Evolutionary conservation across 2,888 invertebrate species (phyloP).

Genomic region (Xestobium rufovillosum): DNA sequence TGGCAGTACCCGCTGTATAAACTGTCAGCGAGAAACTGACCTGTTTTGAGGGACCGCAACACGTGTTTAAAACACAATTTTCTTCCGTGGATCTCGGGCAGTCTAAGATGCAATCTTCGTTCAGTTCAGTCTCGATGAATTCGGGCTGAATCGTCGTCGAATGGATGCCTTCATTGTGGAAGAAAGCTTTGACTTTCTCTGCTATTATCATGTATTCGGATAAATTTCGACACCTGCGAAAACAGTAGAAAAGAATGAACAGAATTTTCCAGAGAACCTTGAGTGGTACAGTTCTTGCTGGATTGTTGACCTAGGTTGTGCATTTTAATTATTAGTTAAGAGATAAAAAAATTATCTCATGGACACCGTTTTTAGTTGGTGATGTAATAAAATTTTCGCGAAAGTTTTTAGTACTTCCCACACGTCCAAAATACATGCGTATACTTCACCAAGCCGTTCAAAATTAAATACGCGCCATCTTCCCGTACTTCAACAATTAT

Average conservation of each 20-base stretch:
- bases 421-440: too few relatives aligned
- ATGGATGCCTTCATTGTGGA: slow-evolving; percentile 97
- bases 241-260: too few relatives aligned
- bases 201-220: slow-evolving; percentile 97
- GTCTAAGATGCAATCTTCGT: slow-evolving; percentile 70
- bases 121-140: slow-evolving; percentile 61
- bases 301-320: neutral
- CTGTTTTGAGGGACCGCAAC: slow-evolving; percentile 78
- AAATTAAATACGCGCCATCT: too few relatives aligned
- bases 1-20: too few relatives aligned
- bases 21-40: too few relatives aligned
- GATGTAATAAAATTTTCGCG: too few relatives aligned
- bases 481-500: too few relatives aligned
- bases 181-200: slow-evolving; percentile 92
- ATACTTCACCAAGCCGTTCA: too few relatives aligned
- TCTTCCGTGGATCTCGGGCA: slow-evolving; percentile 73
- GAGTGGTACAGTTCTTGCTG: neutral
- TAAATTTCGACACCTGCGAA: slow-evolving; percentile 77
- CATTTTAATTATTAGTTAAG: too few relatives aligned
- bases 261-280: slow-evolving; percentile 4
- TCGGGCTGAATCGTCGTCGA: slow-evolving; percentile 98
- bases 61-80: slow-evolving; percentile 79
- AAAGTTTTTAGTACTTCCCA: too few relatives aligned
- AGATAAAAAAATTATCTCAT: too few relatives aligned
- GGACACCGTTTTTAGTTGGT: too few relatives aligned